Base-by-base conservation (phyloP, 2,797 vertebrate species). In the Gobionotothen gibberifrons region DNA sequence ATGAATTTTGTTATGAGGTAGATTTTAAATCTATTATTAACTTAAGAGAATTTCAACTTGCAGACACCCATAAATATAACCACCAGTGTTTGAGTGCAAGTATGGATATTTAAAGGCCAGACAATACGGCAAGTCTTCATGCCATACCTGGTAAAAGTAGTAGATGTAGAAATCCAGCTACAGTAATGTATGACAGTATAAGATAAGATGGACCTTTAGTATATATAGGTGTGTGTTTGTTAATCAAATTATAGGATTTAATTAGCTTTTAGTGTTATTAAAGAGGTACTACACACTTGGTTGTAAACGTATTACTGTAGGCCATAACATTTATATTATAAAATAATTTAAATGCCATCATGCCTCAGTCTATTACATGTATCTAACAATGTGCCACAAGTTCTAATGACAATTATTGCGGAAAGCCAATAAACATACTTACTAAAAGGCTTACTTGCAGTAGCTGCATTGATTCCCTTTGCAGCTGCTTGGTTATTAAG, bases 401-500 rank as follows among this genome's bases (percentile, higher is more conserved):
- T 26, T 26, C 32, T 7, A 36, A 7, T 36, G 32, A 36, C 8
- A 36, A 42, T 49, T 36, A 48, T 14, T 11, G 39, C 9, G 9
- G 1, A 11, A 43, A 29, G 36, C 36, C 4, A 42, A 13, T 29
- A 29, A 13, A 73, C 51, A n/a, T 11, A 46, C 26, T 39, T 0
- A 39, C 32, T 36, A 36, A 7, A 36, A 36, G 32, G 32, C 6
- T 36, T 36, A 36, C 32, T 48, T 14, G 8, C 48, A 42, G 21
- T 2, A 51, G 64, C 65, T 36, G 48, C 32, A 52, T 22, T 47
- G 3, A 40, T 22, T 74, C n/a, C 57, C 21, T 32, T 44, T 49
- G 32, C 59, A 57, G 40, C 57, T 39, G 16, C 63, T 53, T 43
- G 13, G 55, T 65, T 56, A 70, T 73, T 58, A 19, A 36, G 17